Evolutionary conservation across 2,888 invertebrate species (phyloP).

Genomic region (Osmoderma eremita): DNA sequence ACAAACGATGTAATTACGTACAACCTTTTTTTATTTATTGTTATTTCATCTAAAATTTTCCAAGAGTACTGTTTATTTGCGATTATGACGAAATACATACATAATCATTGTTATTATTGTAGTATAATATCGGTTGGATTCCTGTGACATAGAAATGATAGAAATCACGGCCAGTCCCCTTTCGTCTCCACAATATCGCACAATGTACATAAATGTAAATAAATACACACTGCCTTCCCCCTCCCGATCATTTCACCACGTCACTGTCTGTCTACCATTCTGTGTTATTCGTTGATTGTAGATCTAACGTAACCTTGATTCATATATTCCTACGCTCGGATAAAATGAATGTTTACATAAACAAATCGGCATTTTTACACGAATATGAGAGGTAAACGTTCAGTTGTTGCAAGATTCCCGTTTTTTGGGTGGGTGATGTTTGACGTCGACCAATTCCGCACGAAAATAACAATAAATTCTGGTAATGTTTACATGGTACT

Average conservation of each 20-base stretch:
- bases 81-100: background rate
- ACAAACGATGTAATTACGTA: too few relatives aligned
- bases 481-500: conserved; percentile 58
- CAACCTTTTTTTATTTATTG: too few relatives aligned
- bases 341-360: conserved; percentile 52
- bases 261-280: conserved; percentile 53
- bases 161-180: background rate
- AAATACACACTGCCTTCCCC: conserved; percentile 52
- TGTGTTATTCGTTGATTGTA: conserved; percentile 49
- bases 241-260: conserved; percentile 45
- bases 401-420: background rate
- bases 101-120: background rate
- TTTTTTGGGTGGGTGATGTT: conserved; percentile 3
- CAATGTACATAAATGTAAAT: conserved; percentile 51
- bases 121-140: conserved; percentile 3
- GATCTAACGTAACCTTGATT: conserved; percentile 59
- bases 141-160: conserved; percentile 12
- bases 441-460: background rate
- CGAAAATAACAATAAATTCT: conserved; percentile 12
- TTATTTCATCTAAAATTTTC: background rate
- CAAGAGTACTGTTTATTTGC: background rate
- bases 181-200: conserved; percentile 39
- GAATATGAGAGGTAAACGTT: background rate
- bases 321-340: conserved; percentile 52
- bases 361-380: conserved; percentile 29